phyloP scores from a whole-genome alignment of 2,113 vertebrate genomes.

The Neogobius melanostomus region DNA sequence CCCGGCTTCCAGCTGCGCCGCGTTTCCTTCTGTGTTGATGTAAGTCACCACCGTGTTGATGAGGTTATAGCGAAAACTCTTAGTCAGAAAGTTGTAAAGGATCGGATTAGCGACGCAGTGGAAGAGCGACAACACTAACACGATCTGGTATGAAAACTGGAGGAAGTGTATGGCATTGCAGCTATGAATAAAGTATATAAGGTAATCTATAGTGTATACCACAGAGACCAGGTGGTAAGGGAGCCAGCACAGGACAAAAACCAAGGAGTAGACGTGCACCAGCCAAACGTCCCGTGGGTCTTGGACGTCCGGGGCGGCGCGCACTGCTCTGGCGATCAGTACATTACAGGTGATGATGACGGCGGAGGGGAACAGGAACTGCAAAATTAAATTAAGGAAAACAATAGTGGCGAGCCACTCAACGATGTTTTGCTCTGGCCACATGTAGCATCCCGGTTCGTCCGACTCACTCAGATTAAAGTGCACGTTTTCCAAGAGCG shows the following conservation, averaged over 20 bases:
- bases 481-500: slow-evolving; percentile 85
- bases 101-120: slow-evolving; percentile 92
- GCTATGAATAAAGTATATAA: slow-evolving; percentile 67
- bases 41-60: slow-evolving; percentile 77
- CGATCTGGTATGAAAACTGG: slow-evolving; percentile 85
- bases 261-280: slow-evolving; percentile 83
- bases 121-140: slow-evolving; percentile 84
- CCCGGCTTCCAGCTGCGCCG: neutral
- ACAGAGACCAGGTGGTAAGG: slow-evolving; percentile 83
- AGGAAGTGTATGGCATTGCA: slow-evolving; percentile 79
- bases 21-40: slow-evolving; percentile 70
- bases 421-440: slow-evolving; percentile 76
- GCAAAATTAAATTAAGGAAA: slow-evolving; percentile 77
- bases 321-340: slow-evolving; percentile 77
- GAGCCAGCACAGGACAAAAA: slow-evolving; percentile 87
- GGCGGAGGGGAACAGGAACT: slow-evolving; percentile 84
- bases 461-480: slow-evolving; percentile 79
- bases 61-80: slow-evolving; percentile 82
- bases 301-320: slow-evolving; percentile 62
- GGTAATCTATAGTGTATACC: slow-evolving; percentile 75
- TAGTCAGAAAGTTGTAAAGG: slow-evolving; percentile 95
- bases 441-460: slow-evolving; percentile 87
- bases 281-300: slow-evolving; percentile 79
- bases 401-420: slow-evolving; percentile 77
- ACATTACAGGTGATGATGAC: slow-evolving; percentile 84